phyloP scores from a whole-genome alignment of 2,888 invertebrate genomes.

The Drosophila rubida region DNA sequence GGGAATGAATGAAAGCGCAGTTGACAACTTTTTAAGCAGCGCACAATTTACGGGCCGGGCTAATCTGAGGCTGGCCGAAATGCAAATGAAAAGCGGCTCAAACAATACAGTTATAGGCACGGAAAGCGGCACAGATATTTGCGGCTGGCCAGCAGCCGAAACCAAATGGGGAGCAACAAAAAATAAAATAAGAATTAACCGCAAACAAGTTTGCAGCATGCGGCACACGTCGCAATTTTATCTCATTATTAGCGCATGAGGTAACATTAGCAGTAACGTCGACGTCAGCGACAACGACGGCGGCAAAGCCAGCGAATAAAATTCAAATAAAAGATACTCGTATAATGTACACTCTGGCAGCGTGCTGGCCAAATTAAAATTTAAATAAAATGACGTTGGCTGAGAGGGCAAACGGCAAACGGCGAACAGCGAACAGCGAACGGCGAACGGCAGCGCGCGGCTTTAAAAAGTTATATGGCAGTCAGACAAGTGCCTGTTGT shows the following conservation, averaged over 20 bases:
- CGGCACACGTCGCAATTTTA: constrained; percentile 22
- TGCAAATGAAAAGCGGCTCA: constrained; percentile 30
- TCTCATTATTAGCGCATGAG: constrained; percentile 50
- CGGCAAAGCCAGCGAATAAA: constrained; percentile 8
- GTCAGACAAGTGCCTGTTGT: constrained; percentile 44
- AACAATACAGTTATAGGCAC: constrained; percentile 6
- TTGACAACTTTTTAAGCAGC: constrained; percentile 49
- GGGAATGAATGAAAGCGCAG: constrained; percentile 48
- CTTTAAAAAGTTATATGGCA: constrained; percentile 43
- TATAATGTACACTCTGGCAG: constrained; percentile 11
- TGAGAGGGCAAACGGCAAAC: constrained; percentile 37
- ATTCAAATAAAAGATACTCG: constrained; percentile 16
- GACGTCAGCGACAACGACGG: background rate
- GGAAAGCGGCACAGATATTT: constrained; percentile 7
- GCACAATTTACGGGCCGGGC: constrained; percentile 21
- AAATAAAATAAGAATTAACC: constrained; percentile 1
- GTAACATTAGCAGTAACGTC: constrained; percentile 23
- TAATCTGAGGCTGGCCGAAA: constrained; percentile 11
- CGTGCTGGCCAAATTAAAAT: constrained; percentile 48
- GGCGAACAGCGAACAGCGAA: no score
- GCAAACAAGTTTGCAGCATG: constrained; percentile 8
- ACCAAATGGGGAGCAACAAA: background rate
- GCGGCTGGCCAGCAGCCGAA: background rate
- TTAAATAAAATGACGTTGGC: constrained; percentile 56
- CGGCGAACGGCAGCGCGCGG: constrained; percentile 5